Evolutionary conservation across 2,888 invertebrate species (phyloP), one percentile per base, ranked within the genome.

Genomic region (Melipona bicolor): DNA sequence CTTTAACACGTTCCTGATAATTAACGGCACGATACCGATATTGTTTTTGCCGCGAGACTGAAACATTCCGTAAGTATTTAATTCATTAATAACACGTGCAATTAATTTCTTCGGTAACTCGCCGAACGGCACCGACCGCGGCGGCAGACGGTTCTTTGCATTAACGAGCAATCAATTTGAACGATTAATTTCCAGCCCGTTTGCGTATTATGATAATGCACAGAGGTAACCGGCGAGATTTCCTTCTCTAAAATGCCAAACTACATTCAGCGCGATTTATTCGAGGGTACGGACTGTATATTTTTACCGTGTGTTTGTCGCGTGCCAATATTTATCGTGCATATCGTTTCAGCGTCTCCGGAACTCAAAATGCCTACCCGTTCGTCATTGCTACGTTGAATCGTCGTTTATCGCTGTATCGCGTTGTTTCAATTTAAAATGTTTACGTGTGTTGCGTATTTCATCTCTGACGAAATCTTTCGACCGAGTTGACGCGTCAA

Each of bases 81-180:
- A 80, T 52, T 74, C 52, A 49, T 32, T 62, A 68, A 59, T 59
- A 36, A 71, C n/a, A 43, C 15, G 15, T 59, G 69, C 27, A 50
- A 81, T 81, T 79, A 83, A 76, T 81, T 68, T n/a, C 17, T 61
- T 54, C 32, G 72, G 27, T 62, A 79, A 72, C 61, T 72, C 52
- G 27, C 49, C n/a, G 54, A n/a, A 62, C 17, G 6, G 2, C 17
- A 4, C 5, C n/a, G 0, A 13, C 43, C n/a, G 43, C 43, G 43
- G 43, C 17, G 9, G 0, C n/a, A 43, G 13, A 43, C n/a, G 70
- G n/a, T 52, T 49, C 71, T 68, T 62, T 56, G 49, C 21, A 68
- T 71, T 54, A 68, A 24, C 54, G 17, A 36, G 17, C 49, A 49
- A 72, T 81, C 32, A 62, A 71, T 81, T 36, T 19, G 15, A 75